These are phyloP conservation scores for Podargus strigoides DNA, from an alignment of 2,797 vertebrate genomes.

Conservation along the genomic window DNA sequence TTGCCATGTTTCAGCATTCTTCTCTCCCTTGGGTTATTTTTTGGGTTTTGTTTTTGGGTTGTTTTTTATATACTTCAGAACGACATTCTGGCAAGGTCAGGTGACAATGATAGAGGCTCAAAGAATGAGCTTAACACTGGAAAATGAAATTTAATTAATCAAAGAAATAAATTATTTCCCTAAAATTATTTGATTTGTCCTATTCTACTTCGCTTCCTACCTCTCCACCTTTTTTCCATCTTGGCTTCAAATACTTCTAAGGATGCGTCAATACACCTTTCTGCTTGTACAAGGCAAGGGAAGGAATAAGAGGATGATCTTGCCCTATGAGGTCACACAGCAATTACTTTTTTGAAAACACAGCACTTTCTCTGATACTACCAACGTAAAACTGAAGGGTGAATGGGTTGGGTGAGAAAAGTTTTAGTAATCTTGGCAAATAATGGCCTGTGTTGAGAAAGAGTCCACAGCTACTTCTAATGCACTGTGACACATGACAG, in stretches of 20 bases:
- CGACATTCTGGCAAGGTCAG: not conserved
- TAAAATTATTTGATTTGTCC: not conserved
- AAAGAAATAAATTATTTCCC: not conserved
- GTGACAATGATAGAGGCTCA: not conserved
- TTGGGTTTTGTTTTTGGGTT: not conserved
- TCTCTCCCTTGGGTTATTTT: not conserved
- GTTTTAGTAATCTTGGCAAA: conserved; percentile 22
- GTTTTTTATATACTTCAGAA: not conserved
- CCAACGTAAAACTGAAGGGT: conserved; percentile 35
- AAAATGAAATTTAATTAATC: not conserved
- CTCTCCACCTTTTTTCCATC: not conserved
- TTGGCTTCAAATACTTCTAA: not conserved
- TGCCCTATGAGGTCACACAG: not conserved
- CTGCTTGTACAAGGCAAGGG: not conserved
- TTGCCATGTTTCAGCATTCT: not conserved
- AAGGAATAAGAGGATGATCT: conserved; percentile 1
- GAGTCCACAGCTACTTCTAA: not conserved
- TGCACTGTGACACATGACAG: not conserved
- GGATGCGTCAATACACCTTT: not conserved
- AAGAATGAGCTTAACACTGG: not conserved
- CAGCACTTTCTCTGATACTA: not conserved
- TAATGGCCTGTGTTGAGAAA: not conserved
- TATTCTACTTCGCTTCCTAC: not conserved
- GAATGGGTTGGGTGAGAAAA: not conserved
- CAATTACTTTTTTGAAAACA: conserved; percentile 34